A percentile compares a stretch with the other conserved stretches of the same genome.
Evolutionary conservation across 2,888 invertebrate genomes (phyloP).

Genomic region (Temnothorax unifasciatus): DNA sequence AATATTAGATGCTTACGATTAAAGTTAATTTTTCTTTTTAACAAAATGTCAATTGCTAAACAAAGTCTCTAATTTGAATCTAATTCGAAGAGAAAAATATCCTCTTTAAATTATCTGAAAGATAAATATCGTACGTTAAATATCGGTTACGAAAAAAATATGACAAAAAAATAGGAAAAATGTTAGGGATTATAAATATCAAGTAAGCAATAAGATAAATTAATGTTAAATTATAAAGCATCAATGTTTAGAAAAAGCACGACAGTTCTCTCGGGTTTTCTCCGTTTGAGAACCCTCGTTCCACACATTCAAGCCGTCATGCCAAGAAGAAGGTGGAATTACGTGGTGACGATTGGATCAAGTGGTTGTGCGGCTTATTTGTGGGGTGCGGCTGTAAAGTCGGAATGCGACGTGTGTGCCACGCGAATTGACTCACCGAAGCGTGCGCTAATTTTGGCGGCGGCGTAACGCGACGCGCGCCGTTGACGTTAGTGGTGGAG

Average conservation of each 20-base stretch:
- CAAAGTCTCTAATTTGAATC: neutral
- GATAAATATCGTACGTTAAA: neutral
- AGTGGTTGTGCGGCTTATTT: conserved; percentile 78
- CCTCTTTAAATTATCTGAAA: neutral
- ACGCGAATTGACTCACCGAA: conserved; percentile 77
- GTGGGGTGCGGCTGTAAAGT: conserved; percentile 75
- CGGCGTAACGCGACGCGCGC: conserved; percentile 76
- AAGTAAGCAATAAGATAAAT: neutral
- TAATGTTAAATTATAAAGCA: neutral
- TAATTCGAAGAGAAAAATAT: too few relatives aligned
- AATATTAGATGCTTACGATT: neutral
- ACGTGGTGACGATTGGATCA: conserved; percentile 80
- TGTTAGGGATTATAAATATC: neutral
- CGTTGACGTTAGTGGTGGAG: conserved; percentile 67
- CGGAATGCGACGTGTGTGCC: conserved; percentile 77
- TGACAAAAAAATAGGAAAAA: neutral
- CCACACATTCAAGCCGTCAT: conserved; percentile 28
- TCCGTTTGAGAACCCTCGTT: conserved; percentile 39
- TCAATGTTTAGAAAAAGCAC: neutral
- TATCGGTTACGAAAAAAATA: neutral
- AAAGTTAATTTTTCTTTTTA: neutral
- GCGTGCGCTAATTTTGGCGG: conserved; percentile 76
- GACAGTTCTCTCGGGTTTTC: neutral
- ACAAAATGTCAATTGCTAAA: neutral
- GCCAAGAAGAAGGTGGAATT: conserved; percentile 72